Percentiles rank a stretch among this genome's conserved stretches.
Conservation (phyloP, 1,140 invertebrate species). For the Harpegnathos saltator region DNA sequence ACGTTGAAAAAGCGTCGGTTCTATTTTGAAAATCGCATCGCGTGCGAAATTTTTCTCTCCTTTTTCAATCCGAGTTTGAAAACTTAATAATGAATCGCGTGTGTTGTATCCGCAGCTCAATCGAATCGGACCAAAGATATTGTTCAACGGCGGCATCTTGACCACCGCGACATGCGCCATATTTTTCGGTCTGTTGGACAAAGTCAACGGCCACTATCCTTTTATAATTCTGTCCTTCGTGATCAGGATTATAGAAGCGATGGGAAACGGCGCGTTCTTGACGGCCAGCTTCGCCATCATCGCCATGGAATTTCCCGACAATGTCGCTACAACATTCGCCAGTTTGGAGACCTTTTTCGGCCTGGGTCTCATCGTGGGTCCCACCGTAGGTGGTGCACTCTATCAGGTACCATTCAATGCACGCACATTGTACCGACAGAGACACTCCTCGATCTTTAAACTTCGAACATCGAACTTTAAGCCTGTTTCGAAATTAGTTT, state of each 20-base stretch:
- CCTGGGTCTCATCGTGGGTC: slow-evolving; percentile 94
- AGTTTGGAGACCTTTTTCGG: slow-evolving; percentile 96
- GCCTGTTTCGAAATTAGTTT: too few species aligned
- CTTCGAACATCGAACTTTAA: neutral
- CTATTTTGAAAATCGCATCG: too few species aligned
- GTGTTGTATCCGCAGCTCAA: slow-evolving; percentile 87
- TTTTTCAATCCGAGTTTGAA: too few species aligned
- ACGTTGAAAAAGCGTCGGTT: too few species aligned
- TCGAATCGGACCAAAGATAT: slow-evolving; percentile 92
- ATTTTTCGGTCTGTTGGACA: slow-evolving; percentile 94
- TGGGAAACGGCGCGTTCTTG: slow-evolving; percentile 96
- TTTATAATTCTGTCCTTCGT: slow-evolving; percentile 95
- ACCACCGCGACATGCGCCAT: slow-evolving; percentile 94
- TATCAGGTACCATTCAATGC: slow-evolving; percentile 87
- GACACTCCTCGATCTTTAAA: neutral
- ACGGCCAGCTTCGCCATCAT: slow-evolving; percentile 97
- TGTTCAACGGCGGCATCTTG: slow-evolving; percentile 95
- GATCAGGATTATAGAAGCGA: slow-evolving; percentile 95
- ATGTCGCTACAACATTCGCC: slow-evolving; percentile 96
- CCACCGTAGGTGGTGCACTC: slow-evolving; percentile 93
- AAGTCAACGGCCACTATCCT: slow-evolving; percentile 91
- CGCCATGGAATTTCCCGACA: slow-evolving; percentile 96
- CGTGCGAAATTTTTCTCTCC: too few species aligned
- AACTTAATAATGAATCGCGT: neutral
- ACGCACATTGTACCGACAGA: neutral